phyloP scores from a whole-genome alignment of 2,113 vertebrate species.

The Bufo bufo region DNA sequence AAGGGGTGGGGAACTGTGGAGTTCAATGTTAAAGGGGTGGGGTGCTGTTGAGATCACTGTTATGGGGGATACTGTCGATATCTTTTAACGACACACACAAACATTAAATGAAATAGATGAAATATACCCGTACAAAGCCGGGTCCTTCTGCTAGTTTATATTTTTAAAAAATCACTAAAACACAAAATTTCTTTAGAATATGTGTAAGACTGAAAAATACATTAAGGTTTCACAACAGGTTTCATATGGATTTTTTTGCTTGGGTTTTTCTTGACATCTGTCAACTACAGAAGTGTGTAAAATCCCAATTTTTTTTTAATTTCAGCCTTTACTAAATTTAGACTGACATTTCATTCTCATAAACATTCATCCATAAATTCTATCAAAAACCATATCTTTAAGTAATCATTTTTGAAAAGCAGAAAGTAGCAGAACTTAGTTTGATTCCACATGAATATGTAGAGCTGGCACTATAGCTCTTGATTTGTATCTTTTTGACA shows the following conservation, averaged over 20 bases:
- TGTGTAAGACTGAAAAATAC: not conserved
- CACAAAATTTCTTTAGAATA: not conserved
- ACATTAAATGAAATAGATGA: no score
- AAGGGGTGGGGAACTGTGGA: no score
- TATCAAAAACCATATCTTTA: constrained; percentile 22
- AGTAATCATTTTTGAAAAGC: constrained; percentile 17
- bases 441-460: constrained; percentile 48
- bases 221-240: not conserved
- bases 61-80: no score
- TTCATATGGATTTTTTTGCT: not conserved
- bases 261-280: not conserved
- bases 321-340: constrained; percentile 21
- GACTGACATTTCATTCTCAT: constrained; percentile 14
- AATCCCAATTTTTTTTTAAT: not conserved
- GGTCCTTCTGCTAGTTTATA: no score
- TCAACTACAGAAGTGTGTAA: no score
- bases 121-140: no score
- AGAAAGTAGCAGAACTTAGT: constrained; percentile 17
- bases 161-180: no score
- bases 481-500: constrained; percentile 48
- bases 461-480: constrained; percentile 33
- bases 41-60: no score
- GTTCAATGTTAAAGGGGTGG: no score
- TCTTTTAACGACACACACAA: no score
- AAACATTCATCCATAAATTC: constrained; percentile 29